Evolutionary conservation across 1,140 invertebrate species (phyloP).

Genomic region (Apis laboriosa): DNA sequence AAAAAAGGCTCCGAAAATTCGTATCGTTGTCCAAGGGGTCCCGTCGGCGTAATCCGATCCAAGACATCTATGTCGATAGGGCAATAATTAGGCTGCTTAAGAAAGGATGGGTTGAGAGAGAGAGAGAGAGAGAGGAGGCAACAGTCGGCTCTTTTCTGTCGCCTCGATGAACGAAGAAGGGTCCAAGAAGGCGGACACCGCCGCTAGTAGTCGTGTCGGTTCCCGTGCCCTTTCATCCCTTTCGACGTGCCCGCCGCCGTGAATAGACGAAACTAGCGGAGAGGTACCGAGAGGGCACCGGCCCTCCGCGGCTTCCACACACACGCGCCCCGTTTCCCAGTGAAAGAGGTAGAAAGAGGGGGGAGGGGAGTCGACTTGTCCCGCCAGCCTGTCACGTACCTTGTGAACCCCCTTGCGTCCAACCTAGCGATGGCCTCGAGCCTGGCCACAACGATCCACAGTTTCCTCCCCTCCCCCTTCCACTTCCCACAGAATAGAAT

Average conservation of each 20-base stretch:
- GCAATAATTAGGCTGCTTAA: constrained; percentile 76
- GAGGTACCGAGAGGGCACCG: constrained; percentile 49
- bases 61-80: constrained; percentile 74
- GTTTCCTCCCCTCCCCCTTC: too few species aligned
- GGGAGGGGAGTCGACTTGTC: constrained; percentile 39
- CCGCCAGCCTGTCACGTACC: constrained; percentile 49
- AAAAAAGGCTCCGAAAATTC: constrained; percentile 17
- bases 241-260: constrained; percentile 62
- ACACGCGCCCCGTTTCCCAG: constrained; percentile 30
- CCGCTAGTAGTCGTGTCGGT: constrained; percentile 52
- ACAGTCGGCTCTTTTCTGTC: constrained; percentile 41
- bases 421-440: constrained; percentile 49
- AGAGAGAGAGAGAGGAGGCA: neutral
- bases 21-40: constrained; percentile 22
- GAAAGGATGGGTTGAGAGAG: neutral
- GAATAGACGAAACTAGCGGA: constrained; percentile 53
- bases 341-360: constrained; percentile 41
- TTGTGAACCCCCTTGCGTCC: constrained; percentile 56
- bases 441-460: neutral
- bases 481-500: too few species aligned
- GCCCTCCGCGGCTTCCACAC: constrained; percentile 38
- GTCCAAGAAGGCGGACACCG: constrained; percentile 15
- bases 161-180: constrained; percentile 48
- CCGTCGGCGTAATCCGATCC: constrained; percentile 71
- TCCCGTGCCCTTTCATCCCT: constrained; percentile 66